These are phyloP conservation scores for Capromys pilorides DNA, from an alignment of 2,797 vertebrate species.

Conservation along the genomic window DNA sequence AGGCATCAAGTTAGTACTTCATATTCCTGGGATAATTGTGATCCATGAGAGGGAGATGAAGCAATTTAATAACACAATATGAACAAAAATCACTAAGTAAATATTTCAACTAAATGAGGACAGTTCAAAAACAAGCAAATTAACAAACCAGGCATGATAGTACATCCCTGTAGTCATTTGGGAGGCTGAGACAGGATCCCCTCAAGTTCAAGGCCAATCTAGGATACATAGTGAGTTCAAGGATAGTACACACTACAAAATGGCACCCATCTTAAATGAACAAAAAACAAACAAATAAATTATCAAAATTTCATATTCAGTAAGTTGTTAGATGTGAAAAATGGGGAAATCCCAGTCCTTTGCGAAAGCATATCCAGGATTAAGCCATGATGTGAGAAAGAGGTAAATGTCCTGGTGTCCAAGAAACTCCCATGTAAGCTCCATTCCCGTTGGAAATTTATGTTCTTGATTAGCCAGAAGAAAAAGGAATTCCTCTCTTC, in stretches of 20 bases:
- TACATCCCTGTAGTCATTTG: not conserved
- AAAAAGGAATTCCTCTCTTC: slow-evolving; percentile 14
- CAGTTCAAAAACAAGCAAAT: slow-evolving; percentile 41
- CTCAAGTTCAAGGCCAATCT: not conserved
- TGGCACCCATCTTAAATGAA: not conserved
- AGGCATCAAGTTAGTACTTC: not conserved
- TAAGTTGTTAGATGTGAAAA: not conserved
- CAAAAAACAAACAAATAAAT: not conserved
- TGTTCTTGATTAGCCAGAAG: slow-evolving; percentile 21
- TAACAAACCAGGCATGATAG: not conserved
- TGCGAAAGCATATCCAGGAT: not conserved
- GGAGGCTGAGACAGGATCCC: not conserved
- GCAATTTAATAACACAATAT: slow-evolving; percentile 31
- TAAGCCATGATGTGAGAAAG: not conserved
- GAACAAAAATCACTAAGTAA: slow-evolving; percentile 47
- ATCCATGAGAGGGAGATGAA: slow-evolving; percentile 43
- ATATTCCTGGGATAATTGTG: slow-evolving; percentile 30
- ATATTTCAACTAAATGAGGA: slow-evolving; percentile 47
- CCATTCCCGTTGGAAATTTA: not conserved
- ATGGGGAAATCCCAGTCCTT: not conserved
- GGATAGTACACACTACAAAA: not conserved
- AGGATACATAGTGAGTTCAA: not conserved
- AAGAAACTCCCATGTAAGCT: slow-evolving; percentile 31
- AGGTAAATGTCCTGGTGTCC: not conserved
- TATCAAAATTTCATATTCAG: not conserved